Conservation (phyloP, 2,888 invertebrate species). For the Apomyelois bistriatella region DNA sequence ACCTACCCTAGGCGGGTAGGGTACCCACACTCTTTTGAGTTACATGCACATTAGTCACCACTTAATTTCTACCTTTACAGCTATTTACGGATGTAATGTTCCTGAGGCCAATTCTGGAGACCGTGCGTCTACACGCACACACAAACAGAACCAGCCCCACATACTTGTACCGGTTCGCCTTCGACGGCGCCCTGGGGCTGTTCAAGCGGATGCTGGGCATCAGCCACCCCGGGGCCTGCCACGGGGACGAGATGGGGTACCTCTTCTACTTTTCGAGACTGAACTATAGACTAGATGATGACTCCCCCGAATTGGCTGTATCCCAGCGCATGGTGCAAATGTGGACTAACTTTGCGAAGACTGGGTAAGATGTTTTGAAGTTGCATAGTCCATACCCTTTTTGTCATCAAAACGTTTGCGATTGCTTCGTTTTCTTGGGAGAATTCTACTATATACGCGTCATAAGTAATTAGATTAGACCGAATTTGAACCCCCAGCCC, state of each 20-base stretch:
- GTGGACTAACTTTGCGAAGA: constrained; percentile 84
- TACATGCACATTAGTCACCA: too few species aligned
- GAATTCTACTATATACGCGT: too few species aligned
- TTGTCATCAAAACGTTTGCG: too few species aligned
- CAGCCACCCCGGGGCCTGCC: constrained; percentile 80
- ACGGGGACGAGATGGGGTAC: constrained; percentile 83
- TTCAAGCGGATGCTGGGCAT: constrained; percentile 82
- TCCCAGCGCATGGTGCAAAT: constrained; percentile 81
- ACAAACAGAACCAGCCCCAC: constrained; percentile 74
- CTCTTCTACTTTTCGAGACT: constrained; percentile 82
- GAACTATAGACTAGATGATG: constrained; percentile 80
- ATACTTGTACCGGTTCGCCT: constrained; percentile 81
- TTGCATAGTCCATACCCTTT: too few species aligned
- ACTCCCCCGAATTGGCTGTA: constrained; percentile 78
- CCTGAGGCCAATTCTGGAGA: constrained; percentile 77
- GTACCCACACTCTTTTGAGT: too few species aligned
- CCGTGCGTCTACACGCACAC: constrained; percentile 61
- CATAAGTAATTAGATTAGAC: too few species aligned
- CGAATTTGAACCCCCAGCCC: too few species aligned
- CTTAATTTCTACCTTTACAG: constrained; percentile 39
- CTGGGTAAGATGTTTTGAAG: constrained; percentile 63
- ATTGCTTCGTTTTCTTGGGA: too few species aligned
- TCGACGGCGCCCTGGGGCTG: constrained; percentile 81
- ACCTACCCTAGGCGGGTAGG: too few species aligned
- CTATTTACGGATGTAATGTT: constrained; percentile 83